Base-by-base conservation (phyloP, 2,797 vertebrate species). In the Fistularia commersonii region DNA sequence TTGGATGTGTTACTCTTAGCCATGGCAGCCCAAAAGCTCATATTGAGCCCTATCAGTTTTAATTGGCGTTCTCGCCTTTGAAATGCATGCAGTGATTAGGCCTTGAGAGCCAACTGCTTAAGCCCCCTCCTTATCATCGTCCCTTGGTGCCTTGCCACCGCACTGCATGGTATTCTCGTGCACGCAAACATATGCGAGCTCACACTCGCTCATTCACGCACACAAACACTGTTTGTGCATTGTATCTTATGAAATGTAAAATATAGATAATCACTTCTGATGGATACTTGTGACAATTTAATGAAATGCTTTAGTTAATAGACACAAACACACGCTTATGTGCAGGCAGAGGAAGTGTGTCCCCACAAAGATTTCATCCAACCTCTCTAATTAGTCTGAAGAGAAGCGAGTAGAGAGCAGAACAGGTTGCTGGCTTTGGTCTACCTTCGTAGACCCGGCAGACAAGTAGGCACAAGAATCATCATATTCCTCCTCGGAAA, bases 1-100 rank as follows among this genome's bases (percentile, higher is more conserved):
- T 85, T 77, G 72, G 65, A 60, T 66, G 71, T 74, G 66, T 77
- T 76, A 52, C 74, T 69, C 45, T 55, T 74, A 40, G 9, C 67
- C 39, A 74, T 84, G 76, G 80, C 80, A 77, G 69, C 64, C 74
- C 64, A 53, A 85, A 86, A 88, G 75, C 84, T 75, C 72, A 49
- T 70, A 83, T 79, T 87, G 86, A 89, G 88, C 80, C 84, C 74
- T 75, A 79, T 85, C 86, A 79, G 44, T 85, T 90, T 89, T 91
- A 90, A 89, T 89, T 89, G 87, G 84, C 69, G 38, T 71, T 66
- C 71, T 83, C 39, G 66, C 70, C 80, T 90, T 88, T 89, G 87
- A 91, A 90, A 89, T 84, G 77, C 63, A 42, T 64, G 64, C 69
- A 60, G 80, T 87, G 85, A 88, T 88, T 87, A 86, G 79, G 49